Conservation (phyloP, 1,140 invertebrate genomes). For the Drosophila melanica region DNA sequence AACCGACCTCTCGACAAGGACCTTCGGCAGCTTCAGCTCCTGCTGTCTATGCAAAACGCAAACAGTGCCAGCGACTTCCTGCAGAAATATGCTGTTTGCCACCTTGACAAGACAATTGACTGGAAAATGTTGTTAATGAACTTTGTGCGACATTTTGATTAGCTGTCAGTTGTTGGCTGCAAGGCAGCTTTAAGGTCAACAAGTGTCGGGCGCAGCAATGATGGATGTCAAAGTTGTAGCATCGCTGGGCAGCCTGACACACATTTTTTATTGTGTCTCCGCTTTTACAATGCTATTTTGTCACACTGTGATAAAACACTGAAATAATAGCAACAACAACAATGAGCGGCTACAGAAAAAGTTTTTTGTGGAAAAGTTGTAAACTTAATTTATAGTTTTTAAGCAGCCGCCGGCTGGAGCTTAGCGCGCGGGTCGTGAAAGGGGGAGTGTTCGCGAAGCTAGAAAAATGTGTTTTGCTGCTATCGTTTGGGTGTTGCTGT, state of each 20-base stretch:
- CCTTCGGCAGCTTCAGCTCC: slow-evolving; percentile 7
- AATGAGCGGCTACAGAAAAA: slow-evolving; percentile 27
- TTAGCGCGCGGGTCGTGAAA: background rate
- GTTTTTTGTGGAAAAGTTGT: slow-evolving; percentile 76
- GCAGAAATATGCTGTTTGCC: slow-evolving; percentile 58
- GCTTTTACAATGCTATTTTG: slow-evolving; percentile 66
- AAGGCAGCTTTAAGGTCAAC: slow-evolving; percentile 56
- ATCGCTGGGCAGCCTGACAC: slow-evolving; percentile 56
- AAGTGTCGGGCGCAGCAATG: slow-evolving; percentile 71
- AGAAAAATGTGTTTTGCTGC: slow-evolving; percentile 67
- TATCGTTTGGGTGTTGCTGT: slow-evolving; percentile 46
- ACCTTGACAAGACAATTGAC: slow-evolving; percentile 73
- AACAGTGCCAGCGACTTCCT: slow-evolving; percentile 37
- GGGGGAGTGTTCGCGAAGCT: slow-evolving; percentile 14
- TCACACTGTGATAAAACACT: slow-evolving; percentile 76
- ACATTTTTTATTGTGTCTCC: slow-evolving; percentile 56
- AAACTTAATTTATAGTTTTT: slow-evolving; percentile 82
- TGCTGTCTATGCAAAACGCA: slow-evolving; percentile 61
- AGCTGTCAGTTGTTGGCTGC: slow-evolving; percentile 53
- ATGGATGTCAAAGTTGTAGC: slow-evolving; percentile 73
- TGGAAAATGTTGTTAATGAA: slow-evolving; percentile 82
- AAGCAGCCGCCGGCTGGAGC: slow-evolving; percentile 65
- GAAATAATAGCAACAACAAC: slow-evolving; percentile 58
- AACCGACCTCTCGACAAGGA: slow-evolving; percentile 35
- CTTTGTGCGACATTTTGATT: slow-evolving; percentile 80